phyloP scores from a whole-genome alignment of 2,797 vertebrate species.

The Galaxias olidus region DNA sequence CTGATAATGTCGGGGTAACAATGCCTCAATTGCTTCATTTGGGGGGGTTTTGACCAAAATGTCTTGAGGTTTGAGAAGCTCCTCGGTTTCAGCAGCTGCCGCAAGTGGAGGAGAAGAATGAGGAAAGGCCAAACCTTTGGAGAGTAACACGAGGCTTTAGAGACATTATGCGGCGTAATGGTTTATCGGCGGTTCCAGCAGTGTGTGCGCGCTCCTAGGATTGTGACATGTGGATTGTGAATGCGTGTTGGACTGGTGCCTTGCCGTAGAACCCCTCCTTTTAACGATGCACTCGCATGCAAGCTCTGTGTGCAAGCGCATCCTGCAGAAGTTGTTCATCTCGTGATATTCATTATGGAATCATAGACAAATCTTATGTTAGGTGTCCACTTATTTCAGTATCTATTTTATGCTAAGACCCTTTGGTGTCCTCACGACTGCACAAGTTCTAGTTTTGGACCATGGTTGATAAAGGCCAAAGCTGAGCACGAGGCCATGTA shows the following conservation, averaged over 20 bases:
- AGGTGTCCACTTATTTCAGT: slow-evolving; percentile 23
- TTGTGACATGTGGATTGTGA: slow-evolving; percentile 32
- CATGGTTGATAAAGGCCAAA: slow-evolving; percentile 8
- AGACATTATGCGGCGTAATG: slow-evolving; percentile 43
- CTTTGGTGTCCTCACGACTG: slow-evolving; percentile 19
- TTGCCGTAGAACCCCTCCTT: slow-evolving; percentile 38
- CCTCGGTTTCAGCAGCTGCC: too few species aligned
- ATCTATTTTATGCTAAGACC: slow-evolving; percentile 11
- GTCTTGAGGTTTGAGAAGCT: too few species aligned
- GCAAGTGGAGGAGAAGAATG: background rate
- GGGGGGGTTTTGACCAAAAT: too few species aligned
- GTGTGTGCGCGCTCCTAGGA: slow-evolving; percentile 45
- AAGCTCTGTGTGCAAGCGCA: slow-evolving; percentile 27
- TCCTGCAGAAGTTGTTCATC: slow-evolving; percentile 19
- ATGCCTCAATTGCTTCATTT: too few species aligned
- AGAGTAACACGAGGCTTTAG: too few species aligned
- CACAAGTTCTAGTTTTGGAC: slow-evolving; percentile 19
- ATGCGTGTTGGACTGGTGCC: slow-evolving; percentile 47
- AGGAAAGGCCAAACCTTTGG: too few species aligned
- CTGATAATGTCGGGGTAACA: too few species aligned
- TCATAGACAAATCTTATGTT: too few species aligned
- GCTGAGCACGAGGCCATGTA: too few species aligned
- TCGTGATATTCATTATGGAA: background rate
- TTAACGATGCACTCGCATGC: slow-evolving; percentile 60
- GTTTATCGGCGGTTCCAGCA: slow-evolving; percentile 41